A percentile compares a stretch with the other conserved stretches of the same genome.
phyloP scores from a whole-genome alignment of 2,888 invertebrate genomes.

The Byasa hedistus region DNA sequence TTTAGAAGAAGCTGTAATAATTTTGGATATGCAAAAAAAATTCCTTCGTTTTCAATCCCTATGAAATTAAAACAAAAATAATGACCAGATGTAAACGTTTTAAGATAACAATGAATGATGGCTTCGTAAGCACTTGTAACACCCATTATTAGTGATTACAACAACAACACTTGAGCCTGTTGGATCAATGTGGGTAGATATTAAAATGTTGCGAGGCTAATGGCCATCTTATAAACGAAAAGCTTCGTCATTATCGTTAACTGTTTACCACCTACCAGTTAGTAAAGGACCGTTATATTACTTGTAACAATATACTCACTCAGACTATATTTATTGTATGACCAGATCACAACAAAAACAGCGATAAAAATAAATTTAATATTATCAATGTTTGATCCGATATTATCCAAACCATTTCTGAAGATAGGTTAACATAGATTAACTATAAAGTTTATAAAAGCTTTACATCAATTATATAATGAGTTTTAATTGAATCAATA shows the following conservation, averaged over 20 bases:
- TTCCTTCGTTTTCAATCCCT: too few relatives aligned
- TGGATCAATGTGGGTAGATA: slow-evolving; percentile 23
- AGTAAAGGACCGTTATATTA: slow-evolving; percentile 9
- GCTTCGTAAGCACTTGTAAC: slow-evolving; percentile 8
- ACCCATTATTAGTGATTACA: slow-evolving; percentile 8
- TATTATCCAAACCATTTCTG: too few relatives aligned
- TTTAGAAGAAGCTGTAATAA: too few relatives aligned
- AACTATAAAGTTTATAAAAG: too few relatives aligned
- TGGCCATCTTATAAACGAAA: not conserved
- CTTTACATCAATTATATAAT: too few relatives aligned
- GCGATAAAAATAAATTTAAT: too few relatives aligned
- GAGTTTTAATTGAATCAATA: too few relatives aligned
- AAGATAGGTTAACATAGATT: too few relatives aligned
- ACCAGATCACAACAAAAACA: too few relatives aligned
- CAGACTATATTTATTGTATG: too few relatives aligned
- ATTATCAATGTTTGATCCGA: too few relatives aligned
- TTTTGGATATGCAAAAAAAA: too few relatives aligned
- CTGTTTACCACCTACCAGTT: slow-evolving; percentile 20
- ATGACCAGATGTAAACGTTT: not conserved
- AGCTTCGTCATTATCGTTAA: slow-evolving; percentile 6
- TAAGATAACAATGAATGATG: slow-evolving; percentile 6
- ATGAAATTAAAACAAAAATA: slow-evolving; percentile 7
- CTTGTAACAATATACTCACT: not conserved
- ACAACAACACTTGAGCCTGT: slow-evolving; percentile 5
- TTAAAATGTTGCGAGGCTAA: slow-evolving; percentile 7